phyloP scores from a whole-genome alignment of 2,797 vertebrate species.

The Threskiornis aethiopicus region DNA sequence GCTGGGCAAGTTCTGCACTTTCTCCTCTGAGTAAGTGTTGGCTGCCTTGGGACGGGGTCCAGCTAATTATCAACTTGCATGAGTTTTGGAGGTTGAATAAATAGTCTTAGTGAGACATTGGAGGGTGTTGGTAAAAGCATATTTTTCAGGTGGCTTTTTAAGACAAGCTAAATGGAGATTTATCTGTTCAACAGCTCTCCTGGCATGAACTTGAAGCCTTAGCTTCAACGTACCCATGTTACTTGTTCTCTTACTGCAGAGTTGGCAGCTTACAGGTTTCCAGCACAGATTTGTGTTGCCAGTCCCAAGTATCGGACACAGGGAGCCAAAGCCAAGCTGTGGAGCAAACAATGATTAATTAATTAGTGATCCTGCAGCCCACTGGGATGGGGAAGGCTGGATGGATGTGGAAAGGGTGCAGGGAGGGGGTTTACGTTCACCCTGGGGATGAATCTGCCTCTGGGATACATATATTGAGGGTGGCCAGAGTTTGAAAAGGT shows the following conservation, averaged over 20 bases:
- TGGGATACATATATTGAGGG: neutral
- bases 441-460: neutral
- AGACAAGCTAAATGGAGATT: neutral
- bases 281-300: neutral
- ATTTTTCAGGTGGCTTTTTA: neutral
- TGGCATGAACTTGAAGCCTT: neutral
- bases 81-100: neutral
- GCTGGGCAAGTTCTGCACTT: neutral
- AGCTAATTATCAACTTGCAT: neutral
- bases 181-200: neutral
- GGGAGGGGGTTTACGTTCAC: neutral
- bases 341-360: neutral
- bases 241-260: neutral
- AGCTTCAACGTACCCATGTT: neutral
- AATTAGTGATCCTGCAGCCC: neutral
- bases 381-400: neutral
- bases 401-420: neutral
- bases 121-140: neutral
- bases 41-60: neutral
- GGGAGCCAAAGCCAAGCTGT: neutral
- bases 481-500: accelerated
- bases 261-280: neutral
- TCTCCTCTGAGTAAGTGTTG: neutral
- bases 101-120: neutral
- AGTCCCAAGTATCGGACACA: neutral